Percentiles rank a stretch among this genome's conserved stretches.
Evolutionary conservation across 2,888 invertebrate genomes (phyloP).

Genomic region (Rotaria socialis): DNA sequence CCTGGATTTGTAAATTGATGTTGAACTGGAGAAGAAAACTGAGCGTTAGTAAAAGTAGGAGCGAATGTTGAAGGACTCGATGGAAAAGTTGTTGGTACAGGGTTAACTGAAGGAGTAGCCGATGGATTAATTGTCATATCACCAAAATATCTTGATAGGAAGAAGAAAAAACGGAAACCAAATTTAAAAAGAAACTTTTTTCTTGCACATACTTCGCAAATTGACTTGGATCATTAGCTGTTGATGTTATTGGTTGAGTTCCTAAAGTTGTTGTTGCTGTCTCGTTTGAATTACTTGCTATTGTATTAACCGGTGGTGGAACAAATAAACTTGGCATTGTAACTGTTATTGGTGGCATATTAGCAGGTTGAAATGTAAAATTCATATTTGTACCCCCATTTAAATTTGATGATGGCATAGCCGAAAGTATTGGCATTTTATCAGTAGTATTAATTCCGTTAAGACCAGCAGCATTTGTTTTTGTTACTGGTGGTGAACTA

Average conservation of each 20-base stretch:
- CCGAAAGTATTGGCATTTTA: constrained; percentile 22
- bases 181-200: background rate
- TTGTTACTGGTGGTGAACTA: background rate
- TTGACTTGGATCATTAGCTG: background rate
- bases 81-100: background rate
- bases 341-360: constrained; percentile 24
- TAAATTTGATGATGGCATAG: background rate
- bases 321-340: background rate
- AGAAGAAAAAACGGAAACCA: background rate
- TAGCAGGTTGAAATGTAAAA: constrained; percentile 1
- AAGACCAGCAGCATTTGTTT: background rate
- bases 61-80: background rate
- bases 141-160: constrained; percentile 9
- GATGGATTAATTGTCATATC: background rate
- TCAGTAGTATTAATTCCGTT: background rate
- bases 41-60: background rate
- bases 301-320: background rate
- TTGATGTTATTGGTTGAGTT: background rate
- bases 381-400: background rate
- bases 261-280: background rate
- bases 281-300: background rate
- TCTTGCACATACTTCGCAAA: background rate
- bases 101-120: background rate
- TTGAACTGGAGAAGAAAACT: background rate
- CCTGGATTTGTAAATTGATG: background rate